Conservation (phyloP, 2,888 invertebrate species). For the Xanthia icteritia region DNA sequence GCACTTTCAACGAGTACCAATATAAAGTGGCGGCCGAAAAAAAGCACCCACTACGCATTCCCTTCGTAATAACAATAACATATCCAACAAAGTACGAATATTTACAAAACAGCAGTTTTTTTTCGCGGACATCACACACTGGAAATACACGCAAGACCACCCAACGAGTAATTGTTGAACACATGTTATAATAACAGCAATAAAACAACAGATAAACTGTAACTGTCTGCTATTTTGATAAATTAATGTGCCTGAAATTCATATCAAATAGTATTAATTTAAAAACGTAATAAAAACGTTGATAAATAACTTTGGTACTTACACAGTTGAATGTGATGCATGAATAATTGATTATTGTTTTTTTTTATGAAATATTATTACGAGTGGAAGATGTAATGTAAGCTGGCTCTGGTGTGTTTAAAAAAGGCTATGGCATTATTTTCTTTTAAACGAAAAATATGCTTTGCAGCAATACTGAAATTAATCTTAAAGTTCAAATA, state of each 20-base stretch:
- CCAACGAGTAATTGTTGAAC: constrained; percentile 72
- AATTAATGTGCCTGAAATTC: constrained; percentile 68
- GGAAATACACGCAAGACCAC: constrained; percentile 74
- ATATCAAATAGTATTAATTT: constrained; percentile 68
- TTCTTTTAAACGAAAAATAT: not conserved
- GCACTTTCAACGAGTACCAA: constrained; percentile 11
- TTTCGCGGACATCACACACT: constrained; percentile 70
- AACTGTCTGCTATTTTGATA: constrained; percentile 72
- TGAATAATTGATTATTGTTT: constrained; percentile 27
- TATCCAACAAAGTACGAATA: constrained; percentile 73
- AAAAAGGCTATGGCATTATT: not conserved
- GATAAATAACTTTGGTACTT: constrained; percentile 52
- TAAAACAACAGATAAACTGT: constrained; percentile 78
- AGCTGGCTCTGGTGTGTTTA: not conserved
- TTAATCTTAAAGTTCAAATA: not conserved
- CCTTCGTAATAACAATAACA: constrained; percentile 58
- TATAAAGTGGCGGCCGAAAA: constrained; percentile 47
- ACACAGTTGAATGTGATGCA: constrained; percentile 34
- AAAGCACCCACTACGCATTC: constrained; percentile 43
- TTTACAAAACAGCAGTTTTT: constrained; percentile 79
- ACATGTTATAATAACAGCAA: constrained; percentile 78
- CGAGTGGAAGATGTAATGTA: not conserved
- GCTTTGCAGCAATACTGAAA: too few species aligned
- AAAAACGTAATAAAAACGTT: constrained; percentile 65
- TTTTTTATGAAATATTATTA: constrained; percentile 27